These are phyloP conservation scores for Metaphire vulgaris DNA, from an alignment of 1,140 invertebrate species.

Conservation along the genomic window DNA sequence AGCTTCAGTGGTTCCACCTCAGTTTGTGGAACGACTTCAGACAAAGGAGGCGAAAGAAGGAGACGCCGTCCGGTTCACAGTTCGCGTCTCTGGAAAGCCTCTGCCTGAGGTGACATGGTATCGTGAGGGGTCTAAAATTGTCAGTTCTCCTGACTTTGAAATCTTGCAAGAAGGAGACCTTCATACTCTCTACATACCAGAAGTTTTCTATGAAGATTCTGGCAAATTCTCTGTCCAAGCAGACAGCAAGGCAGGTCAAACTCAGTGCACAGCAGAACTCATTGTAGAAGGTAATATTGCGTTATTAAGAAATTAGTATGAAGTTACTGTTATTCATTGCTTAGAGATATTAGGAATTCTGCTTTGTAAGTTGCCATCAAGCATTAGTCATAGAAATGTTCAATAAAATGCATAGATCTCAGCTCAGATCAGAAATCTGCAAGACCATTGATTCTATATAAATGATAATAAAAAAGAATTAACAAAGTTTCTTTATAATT, in stretches of 20 bases:
- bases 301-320: too few species aligned
- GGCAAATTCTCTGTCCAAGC: slow-evolving; percentile 60
- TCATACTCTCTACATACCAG: slow-evolving; percentile 50
- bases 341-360: too few species aligned
- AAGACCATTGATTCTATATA: too few species aligned
- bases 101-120: slow-evolving; percentile 54
- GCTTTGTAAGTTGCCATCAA: too few species aligned
- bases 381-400: too few species aligned
- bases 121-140: slow-evolving; percentile 48
- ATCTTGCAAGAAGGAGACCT: slow-evolving; percentile 48
- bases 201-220: slow-evolving; percentile 54
- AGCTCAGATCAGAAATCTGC: too few species aligned
- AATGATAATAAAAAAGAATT: too few species aligned
- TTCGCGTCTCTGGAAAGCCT: slow-evolving; percentile 53
- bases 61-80: slow-evolving; percentile 49
- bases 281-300: slow-evolving; percentile 44
- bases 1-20: slow-evolving; percentile 54
- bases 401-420: too few species aligned
- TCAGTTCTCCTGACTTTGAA: slow-evolving; percentile 51
- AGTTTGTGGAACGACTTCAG: slow-evolving; percentile 52
- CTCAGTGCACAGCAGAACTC: slow-evolving; percentile 45
- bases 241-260: slow-evolving; percentile 46
- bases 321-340: too few species aligned
- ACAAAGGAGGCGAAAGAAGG: slow-evolving; percentile 49
- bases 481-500: too few species aligned